phyloP scores from a whole-genome alignment of 2,797 vertebrate genomes.

The Sebastes iracundus region DNA sequence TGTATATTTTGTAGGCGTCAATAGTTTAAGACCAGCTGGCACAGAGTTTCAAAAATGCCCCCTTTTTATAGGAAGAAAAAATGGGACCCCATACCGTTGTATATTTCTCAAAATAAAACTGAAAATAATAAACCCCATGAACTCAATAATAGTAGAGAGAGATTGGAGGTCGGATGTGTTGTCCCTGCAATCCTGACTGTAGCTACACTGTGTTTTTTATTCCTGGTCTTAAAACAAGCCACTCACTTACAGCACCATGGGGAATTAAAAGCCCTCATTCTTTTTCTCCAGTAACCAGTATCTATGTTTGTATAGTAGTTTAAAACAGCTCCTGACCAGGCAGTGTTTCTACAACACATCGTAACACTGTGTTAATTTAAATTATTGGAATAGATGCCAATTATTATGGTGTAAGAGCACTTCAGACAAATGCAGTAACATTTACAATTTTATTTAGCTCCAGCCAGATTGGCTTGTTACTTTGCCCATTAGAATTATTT shows the following conservation, averaged over 20 bases:
- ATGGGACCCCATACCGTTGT: neutral
- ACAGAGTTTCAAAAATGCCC: neutral
- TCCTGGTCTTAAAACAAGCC: neutral
- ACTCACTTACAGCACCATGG: neutral
- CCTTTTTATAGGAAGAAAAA: neutral
- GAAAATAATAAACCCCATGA: neutral
- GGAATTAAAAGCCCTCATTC: neutral
- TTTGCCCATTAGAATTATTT: neutral
- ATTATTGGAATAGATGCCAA: neutral
- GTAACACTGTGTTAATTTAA: neutral
- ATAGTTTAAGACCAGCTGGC: neutral
- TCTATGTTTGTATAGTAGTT: neutral
- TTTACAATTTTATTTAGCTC: neutral
- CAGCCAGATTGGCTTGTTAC: neutral
- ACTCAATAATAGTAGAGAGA: neutral
- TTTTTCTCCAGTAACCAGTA: neutral
- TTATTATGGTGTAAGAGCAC: neutral
- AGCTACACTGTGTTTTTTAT: neutral
- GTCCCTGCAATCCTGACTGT: neutral
- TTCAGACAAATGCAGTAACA: neutral
- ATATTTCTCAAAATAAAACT: neutral
- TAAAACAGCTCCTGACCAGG: neutral
- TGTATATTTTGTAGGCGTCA: neutral
- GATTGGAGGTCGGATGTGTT: neutral
- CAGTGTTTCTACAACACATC: neutral